phyloP scores from a whole-genome alignment of 2,797 vertebrate genomes.

The Poeciliopsis gracilis region DNA sequence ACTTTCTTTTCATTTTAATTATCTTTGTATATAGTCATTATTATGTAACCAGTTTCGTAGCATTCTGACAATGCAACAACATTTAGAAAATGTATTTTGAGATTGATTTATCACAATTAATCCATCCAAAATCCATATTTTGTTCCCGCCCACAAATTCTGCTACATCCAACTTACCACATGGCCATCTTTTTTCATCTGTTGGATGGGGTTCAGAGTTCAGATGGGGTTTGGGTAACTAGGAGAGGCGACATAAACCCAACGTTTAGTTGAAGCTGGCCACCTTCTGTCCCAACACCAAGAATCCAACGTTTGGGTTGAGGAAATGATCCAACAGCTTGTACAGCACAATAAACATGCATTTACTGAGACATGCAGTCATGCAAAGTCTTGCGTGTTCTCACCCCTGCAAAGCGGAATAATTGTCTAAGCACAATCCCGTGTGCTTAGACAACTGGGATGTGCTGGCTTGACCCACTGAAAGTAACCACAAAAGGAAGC shows the following conservation, averaged over 20 bases:
- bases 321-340: background rate
- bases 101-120: background rate
- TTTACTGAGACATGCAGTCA: background rate
- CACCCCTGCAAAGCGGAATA: constrained; percentile 59
- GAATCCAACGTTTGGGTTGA: background rate
- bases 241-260: background rate
- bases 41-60: background rate
- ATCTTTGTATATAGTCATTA: background rate
- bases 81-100: background rate
- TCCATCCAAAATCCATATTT: background rate
- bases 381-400: constrained; percentile 23
- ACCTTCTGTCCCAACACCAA: background rate
- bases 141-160: background rate
- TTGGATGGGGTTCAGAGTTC: background rate
- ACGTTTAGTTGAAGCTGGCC: background rate
- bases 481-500: constrained; percentile 64
- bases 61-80: background rate
- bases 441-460: constrained; percentile 44
- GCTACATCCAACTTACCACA: background rate
- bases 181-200: background rate
- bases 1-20: background rate
- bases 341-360: background rate
- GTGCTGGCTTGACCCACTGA: constrained; percentile 56
- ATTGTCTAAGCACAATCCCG: constrained; percentile 72
- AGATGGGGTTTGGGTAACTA: background rate